These are phyloP conservation scores for Percopsis omiscomaycus DNA, from an alignment of 2,797 vertebrate species.

Conservation along the genomic window DNA sequence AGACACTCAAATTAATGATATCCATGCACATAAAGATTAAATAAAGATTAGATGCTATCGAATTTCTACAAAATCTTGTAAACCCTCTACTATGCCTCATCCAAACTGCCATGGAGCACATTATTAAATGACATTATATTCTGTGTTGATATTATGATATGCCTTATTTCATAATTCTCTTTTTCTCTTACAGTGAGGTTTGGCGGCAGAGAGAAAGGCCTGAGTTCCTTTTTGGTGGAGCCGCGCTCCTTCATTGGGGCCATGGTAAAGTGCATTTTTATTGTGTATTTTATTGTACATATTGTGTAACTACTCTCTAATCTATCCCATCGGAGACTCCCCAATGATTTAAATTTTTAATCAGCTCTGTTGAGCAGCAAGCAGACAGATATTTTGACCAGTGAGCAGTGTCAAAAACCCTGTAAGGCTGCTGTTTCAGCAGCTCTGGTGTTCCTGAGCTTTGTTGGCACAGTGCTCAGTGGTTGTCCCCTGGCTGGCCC, in stretches of 20 bases:
- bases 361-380: slow-evolving; percentile 53
- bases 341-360: slow-evolving; percentile 64
- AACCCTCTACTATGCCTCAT: too few species aligned
- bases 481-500: slow-evolving; percentile 37
- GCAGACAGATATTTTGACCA: slow-evolving; percentile 46
- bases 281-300: too few species aligned
- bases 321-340: slow-evolving; percentile 47
- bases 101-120: neutral
- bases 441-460: slow-evolving; percentile 1
- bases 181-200: slow-evolving; percentile 46
- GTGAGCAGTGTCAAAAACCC: slow-evolving; percentile 30
- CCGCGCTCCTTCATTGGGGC: slow-evolving; percentile 73
- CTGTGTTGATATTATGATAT: neutral
- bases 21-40: too few species aligned
- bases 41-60: too few species aligned
- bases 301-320: slow-evolving; percentile 11
- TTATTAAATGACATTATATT: slow-evolving; percentile 1
- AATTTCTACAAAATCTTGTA: too few species aligned
- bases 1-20: too few species aligned
- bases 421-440: slow-evolving; percentile 32
- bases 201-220: slow-evolving; percentile 40
- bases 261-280: slow-evolving; percentile 70
- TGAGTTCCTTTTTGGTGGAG: slow-evolving; percentile 60
- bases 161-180: neutral
- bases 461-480: slow-evolving; percentile 24